Evolutionary conservation across 1,140 invertebrate genomes (phyloP), one percentile per base, ranked within the genome.

Genomic region (Drosophila ambigua): DNA sequence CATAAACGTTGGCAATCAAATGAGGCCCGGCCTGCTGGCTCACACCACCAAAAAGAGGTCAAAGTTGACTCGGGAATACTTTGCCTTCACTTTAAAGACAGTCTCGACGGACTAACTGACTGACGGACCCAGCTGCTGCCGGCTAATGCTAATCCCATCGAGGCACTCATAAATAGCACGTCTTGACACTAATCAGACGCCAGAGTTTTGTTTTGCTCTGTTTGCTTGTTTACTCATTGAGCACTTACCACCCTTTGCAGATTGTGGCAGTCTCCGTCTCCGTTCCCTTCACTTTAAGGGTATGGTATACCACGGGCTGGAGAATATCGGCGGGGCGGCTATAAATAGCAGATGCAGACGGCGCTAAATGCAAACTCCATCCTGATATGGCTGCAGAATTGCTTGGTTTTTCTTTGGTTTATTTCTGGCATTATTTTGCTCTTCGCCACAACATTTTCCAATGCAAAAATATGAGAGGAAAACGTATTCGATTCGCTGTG

Each of bases 1-100:
- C 79, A 78, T 87, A 88, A 87, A 82, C 58, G 78, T 58, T 87
- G 82, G 77, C 81, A 72, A 81, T 85, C 82, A 85, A 87, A 79
- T 87, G 74, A 74, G 67, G 31, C 31, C 31, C 11, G 31, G 75
- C 76, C 78, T 69, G 67, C 50, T 35, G 20, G 20, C 20, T 20
- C 31, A 35, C 31, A 35, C 31, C 31, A 35, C 75, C 1, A 71
- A 87, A 87, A 87, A 88, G 83, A 79, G 83, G 83, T 87, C 83
- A 87, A 83, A 87, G 83, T 88, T 87, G 83, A 87, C 72, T 69
- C 63, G 60, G 78, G 74, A 54, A 68, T 45, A 72, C 46, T 69
- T 49, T 20, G 52, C 26, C 39, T 35, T 35, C 31, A 35, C 31
- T 35, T 35, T 23, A 44, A 39, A 58, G 15, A 26, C 6, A 59